phyloP scores from a whole-genome alignment of 2,888 invertebrate species.

The Scaptomyza flava region DNA sequence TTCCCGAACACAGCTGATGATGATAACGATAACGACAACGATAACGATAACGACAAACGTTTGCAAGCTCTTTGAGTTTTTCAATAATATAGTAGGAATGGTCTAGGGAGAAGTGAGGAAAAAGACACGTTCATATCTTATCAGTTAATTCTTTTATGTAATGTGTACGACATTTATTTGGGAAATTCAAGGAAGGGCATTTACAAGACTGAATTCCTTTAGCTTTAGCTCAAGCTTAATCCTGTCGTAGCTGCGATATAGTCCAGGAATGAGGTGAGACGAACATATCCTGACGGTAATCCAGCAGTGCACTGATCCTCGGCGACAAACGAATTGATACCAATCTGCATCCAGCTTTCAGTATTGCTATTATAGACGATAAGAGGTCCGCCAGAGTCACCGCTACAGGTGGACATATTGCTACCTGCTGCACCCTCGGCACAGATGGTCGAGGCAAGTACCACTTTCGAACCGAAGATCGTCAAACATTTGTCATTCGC shows the following conservation, averaged over 20 bases:
- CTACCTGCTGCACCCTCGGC: conserved; percentile 66
- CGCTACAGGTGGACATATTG: conserved; percentile 81
- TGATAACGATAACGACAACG: conserved; percentile 4
- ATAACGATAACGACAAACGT: background rate
- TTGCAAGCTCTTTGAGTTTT: background rate
- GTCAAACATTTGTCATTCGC: conserved; percentile 67
- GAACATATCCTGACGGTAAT: conserved; percentile 79
- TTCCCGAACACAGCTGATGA: background rate
- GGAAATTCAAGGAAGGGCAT: conserved; percentile 9
- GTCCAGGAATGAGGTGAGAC: conserved; percentile 75
- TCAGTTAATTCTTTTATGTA: background rate
- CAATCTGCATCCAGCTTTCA: conserved; percentile 74
- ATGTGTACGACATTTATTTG: conserved; percentile 30
- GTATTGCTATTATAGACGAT: conserved; percentile 46
- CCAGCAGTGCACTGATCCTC: conserved; percentile 77
- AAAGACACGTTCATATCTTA: background rate
- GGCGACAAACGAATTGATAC: conserved; percentile 83
- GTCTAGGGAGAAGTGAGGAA: background rate
- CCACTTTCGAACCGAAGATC: conserved; percentile 61
- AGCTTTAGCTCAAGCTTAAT: conserved; percentile 25
- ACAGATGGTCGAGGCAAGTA: conserved; percentile 75
- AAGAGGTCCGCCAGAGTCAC: conserved; percentile 83
- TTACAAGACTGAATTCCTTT: background rate
- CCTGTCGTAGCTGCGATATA: conserved; percentile 71
- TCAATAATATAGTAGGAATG: background rate